Percentiles rank a stretch among this genome's conserved stretches.
Evolutionary conservation across 2,797 vertebrate species (phyloP).

Genomic region (Tauraco hartlaubi): DNA sequence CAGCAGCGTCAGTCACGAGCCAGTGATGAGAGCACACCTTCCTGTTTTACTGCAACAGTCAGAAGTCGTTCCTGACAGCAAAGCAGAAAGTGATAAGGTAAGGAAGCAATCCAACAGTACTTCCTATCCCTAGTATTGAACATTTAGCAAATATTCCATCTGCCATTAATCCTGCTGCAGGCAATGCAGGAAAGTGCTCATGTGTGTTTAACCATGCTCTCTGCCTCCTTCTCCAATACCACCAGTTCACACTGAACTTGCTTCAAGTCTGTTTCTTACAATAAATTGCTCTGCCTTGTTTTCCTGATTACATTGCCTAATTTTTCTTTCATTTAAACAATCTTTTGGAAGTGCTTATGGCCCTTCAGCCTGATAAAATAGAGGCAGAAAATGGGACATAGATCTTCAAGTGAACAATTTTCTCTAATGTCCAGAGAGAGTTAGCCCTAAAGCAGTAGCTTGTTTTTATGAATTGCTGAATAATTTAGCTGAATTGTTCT

Average conservation of each 20-base stretch:
- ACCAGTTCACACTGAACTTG: background rate
- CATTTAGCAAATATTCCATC: background rate
- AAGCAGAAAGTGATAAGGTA: slow-evolving; percentile 85
- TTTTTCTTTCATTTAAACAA: background rate
- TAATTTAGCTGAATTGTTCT: slow-evolving; percentile 60
- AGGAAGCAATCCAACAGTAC: background rate
- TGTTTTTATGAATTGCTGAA: slow-evolving; percentile 54
- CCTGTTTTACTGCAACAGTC: slow-evolving; percentile 84
- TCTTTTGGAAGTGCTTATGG: background rate
- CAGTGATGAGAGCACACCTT: slow-evolving; percentile 88
- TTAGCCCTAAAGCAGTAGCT: slow-evolving; percentile 26
- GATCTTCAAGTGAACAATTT: background rate
- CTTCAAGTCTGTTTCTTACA: background rate
- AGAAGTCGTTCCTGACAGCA: slow-evolving; percentile 70
- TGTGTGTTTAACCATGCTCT: background rate
- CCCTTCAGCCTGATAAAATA: background rate
- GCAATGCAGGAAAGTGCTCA: background rate
- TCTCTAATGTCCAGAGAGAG: background rate
- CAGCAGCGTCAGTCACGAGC: slow-evolving; percentile 88
- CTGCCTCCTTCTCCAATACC: background rate
- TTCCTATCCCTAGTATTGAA: accelerated
- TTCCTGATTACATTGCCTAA: background rate
- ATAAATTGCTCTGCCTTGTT: background rate
- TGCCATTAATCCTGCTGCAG: background rate
- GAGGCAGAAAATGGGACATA: background rate